phyloP scores from a whole-genome alignment of 2,113 vertebrate species.

The Sphyrna mokarran region DNA sequence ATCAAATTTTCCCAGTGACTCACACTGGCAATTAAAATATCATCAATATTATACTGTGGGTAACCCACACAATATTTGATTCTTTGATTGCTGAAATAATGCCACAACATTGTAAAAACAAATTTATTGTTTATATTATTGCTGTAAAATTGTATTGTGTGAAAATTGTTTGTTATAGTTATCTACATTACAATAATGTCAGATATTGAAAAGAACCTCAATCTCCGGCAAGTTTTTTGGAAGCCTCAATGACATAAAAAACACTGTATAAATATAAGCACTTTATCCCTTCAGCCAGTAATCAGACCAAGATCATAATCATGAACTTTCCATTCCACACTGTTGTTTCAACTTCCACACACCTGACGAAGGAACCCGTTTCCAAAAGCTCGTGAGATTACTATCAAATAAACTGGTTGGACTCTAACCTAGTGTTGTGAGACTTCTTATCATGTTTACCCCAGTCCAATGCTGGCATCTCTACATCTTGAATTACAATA shows the following conservation, averaged over 20 bases:
- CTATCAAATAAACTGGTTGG: too few relatives aligned
- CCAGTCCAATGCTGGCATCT: too few relatives aligned
- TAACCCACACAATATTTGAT: too few relatives aligned
- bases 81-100: background rate
- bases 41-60: too few relatives aligned
- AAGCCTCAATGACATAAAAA: background rate
- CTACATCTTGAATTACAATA: background rate
- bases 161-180: background rate
- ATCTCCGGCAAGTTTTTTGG: background rate
- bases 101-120: background rate
- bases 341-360: background rate
- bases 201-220: background rate
- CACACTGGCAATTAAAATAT: too few relatives aligned
- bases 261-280: too few relatives aligned
- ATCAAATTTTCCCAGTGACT: too few relatives aligned
- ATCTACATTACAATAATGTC: background rate
- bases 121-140: background rate
- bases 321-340: background rate
- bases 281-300: background rate
- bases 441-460: too few relatives aligned
- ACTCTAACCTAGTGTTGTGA: too few relatives aligned
- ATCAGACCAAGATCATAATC: background rate
- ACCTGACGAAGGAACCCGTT: too few relatives aligned
- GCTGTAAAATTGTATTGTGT: background rate
- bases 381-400: too few relatives aligned